Base-by-base conservation (phyloP, 1,140 invertebrate genomes). In the Sminthurides bifidus region DNA sequence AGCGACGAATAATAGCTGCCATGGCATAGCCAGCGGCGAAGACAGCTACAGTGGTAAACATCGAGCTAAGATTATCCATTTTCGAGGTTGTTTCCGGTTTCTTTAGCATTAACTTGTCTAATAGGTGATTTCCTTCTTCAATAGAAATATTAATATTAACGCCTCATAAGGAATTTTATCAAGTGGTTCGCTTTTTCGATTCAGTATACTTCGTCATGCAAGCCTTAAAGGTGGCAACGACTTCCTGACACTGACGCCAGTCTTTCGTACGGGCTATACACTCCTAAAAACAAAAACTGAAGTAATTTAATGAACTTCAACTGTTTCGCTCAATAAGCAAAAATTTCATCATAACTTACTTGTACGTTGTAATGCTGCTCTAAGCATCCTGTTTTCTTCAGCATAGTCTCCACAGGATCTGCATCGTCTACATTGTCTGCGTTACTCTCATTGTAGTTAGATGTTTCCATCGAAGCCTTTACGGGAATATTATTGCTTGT, bases 191-290 rank as follows among this genome's bases (percentile, higher is more conserved):
- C 33, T 60, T 15, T 64, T 67, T 69, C 68, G 80, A 75, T 61
- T 58, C 17, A 75, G 67, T 51, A 75, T n/a, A n/a, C n/a, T n/a
- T n/a, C n/a, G n/a, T 70, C 74, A 92, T 88, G 69, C 88, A 94
- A 3, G 73, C 68, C 70, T 76, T 80, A 68, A 93, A 92, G 54
- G 82, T 78, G 66, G 80, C 76, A 0, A 92, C 83, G 23, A 80
- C 73, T n/a, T 77, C 71, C 69, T 92, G 86, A 70, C 90, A 94
- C 70, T 85, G 81, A 66, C 90, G 80, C 90, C 90, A 94, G 66
- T 94, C 91, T 68, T 82, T 81, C 0, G 79, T 81, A 61, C 86
- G 84, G 27, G 82, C 83, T 69, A 92, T 90, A 68, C 91, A 94
- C 67, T 91, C 85, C 82, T 90, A 70, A 66, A 66, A 66, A 50